Base-by-base conservation (phyloP, 1,140 invertebrate genomes). In the Agrypnia vestita region DNA sequence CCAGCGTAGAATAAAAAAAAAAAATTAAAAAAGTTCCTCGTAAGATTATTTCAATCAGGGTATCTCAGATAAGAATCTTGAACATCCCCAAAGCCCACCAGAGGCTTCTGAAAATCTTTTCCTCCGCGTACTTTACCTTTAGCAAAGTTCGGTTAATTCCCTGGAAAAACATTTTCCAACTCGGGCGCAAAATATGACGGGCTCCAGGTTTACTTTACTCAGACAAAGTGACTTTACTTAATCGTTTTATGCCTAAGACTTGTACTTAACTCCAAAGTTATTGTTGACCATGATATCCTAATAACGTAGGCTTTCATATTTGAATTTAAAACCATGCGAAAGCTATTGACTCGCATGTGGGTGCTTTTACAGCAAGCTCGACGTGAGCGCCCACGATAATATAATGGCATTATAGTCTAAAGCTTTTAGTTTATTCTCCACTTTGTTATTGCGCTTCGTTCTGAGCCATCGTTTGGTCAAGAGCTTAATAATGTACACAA, bases 281-380 rank as follows among this genome's bases (percentile, higher is more conserved):
- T 64, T 64, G 61, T 64, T 64, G 61, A 64, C 61, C 25, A 13
- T 64, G 35, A 64, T 64, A 64, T 13, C 61, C 21, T 25, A 64
- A 35, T 64, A 64, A 35, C 35, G 11, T 51, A 1, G 49, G 49
- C 49, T 64, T 25, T 13, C 9, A 64, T 64, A 64, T 64, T 43
- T 64, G 61, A 25, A 35, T 64, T 64, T 64, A 25, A 64, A 64
- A 64, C 21, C 61, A 13, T 13, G n/a, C 0, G 35, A 43, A 35
- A 3, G 11, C 11, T 64, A 21, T 64, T 35, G 19, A 35, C 19
- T 35, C 61, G 1, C 61, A 25, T 19, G 21, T 43, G 10, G 61
- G 21, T 11, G 61, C 13, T 15, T 64, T 64, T n/a, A 64, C 35
- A 43, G 61, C 25, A 64, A 64, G 61, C 61, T 25, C 21, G n/a